These are phyloP conservation scores for Glareola pratincola DNA, from an alignment of 2,113 vertebrate genomes.

Conservation along the genomic window DNA sequence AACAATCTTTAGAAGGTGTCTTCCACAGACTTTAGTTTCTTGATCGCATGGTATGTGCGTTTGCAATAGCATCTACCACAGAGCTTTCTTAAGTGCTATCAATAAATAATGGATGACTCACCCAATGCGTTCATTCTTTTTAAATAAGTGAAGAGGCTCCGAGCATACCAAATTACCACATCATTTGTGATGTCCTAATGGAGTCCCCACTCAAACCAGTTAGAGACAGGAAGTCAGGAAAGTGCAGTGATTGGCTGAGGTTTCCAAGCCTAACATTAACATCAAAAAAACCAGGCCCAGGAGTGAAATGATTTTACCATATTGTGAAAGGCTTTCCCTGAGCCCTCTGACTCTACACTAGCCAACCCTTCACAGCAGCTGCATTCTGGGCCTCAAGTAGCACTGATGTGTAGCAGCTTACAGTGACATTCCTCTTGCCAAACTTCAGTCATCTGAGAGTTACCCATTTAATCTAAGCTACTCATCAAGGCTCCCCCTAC, in stretches of 20 bases:
- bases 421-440: background rate
- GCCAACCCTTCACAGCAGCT: background rate
- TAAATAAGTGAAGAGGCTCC: constrained; percentile 41
- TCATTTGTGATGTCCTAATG: constrained; percentile 26
- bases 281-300: background rate
- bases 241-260: background rate
- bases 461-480: background rate
- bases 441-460: background rate
- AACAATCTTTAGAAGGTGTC: background rate
- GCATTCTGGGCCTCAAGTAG: background rate
- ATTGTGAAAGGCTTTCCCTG: background rate
- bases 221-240: background rate
- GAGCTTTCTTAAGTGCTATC: constrained; percentile 16
- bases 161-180: background rate
- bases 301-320: background rate
- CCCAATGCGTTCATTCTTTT: constrained; percentile 1
- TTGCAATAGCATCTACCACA: background rate
- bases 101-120: constrained; percentile 44
- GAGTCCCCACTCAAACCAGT: background rate
- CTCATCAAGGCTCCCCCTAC: background rate
- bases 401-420: background rate
- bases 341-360: background rate
- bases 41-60: background rate
- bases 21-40: background rate
- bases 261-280: constrained; percentile 8